phyloP scores from a whole-genome alignment of 1,140 invertebrate genomes.

The Oppia nitens region DNA sequence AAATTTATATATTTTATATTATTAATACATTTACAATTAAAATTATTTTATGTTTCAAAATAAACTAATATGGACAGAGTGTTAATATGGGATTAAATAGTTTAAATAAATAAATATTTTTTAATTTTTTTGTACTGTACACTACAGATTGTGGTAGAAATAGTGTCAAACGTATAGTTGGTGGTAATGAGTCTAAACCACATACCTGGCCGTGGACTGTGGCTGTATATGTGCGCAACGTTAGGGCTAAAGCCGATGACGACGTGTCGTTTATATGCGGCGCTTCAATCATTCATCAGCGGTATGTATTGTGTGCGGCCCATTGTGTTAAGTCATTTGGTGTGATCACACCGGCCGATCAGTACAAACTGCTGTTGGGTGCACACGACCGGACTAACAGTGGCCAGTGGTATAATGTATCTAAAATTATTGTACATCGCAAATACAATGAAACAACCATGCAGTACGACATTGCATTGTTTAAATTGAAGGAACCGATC shows the following conservation, averaged over 20 bases:
- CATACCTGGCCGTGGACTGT: neutral
- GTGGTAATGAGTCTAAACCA: neutral
- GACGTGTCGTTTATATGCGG: constrained; percentile 52
- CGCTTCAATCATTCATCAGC: constrained; percentile 64
- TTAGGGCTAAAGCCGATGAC: too few species aligned
- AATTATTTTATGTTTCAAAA: too few species aligned
- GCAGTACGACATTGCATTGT: constrained; percentile 15
- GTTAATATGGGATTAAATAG: too few species aligned
- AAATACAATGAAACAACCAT: neutral
- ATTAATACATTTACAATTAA: too few species aligned
- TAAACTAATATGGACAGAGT: too few species aligned
- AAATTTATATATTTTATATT: too few species aligned
- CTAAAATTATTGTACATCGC: constrained; percentile 41
- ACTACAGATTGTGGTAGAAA: neutral
- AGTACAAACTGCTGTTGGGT: constrained; percentile 5
- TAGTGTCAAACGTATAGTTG: neutral
- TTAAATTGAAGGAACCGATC: neutral
- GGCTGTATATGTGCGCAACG: neutral
- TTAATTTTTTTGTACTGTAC: too few species aligned
- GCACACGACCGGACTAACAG: neutral
- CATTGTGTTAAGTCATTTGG: constrained; percentile 23
- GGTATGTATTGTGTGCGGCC: constrained; percentile 52
- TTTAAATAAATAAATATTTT: too few species aligned
- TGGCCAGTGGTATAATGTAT: constrained; percentile 35
- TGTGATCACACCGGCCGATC: neutral